phyloP scores from a whole-genome alignment of 1,140 invertebrate species.

The Drosophila subpulchrella region DNA sequence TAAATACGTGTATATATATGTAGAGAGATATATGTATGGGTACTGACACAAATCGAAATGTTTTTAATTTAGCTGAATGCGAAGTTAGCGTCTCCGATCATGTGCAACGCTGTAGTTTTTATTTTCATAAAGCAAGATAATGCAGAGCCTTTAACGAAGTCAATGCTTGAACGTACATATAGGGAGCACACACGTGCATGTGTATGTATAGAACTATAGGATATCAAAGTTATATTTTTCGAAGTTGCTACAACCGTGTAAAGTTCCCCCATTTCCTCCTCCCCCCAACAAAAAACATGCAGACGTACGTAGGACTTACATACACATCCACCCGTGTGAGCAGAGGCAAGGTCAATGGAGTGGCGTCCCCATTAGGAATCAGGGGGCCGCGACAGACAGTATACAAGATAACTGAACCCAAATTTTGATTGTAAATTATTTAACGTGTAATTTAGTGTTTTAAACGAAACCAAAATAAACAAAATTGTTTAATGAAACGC shows the following conservation, averaged over 20 bases:
- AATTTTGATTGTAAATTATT: conserved; percentile 78
- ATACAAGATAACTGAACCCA: conserved; percentile 62
- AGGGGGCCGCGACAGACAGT: conserved; percentile 24
- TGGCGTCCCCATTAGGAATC: neutral
- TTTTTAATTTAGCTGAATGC: conserved; percentile 55
- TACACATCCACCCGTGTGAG: conserved; percentile 35
- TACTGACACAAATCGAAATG: conserved; percentile 52
- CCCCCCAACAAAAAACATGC: neutral
- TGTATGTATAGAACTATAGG: conserved; percentile 43
- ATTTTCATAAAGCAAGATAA: conserved; percentile 43
- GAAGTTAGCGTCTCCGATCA: conserved; percentile 37
- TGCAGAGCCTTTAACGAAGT: conserved; percentile 38
- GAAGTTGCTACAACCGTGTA: conserved; percentile 51
- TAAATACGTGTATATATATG: conserved; percentile 42
- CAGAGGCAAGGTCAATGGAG: conserved; percentile 22
- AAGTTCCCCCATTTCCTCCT: conserved; percentile 21
- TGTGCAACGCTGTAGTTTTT: conserved; percentile 48
- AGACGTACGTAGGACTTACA: conserved; percentile 8
- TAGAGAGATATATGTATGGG: conserved; percentile 51
- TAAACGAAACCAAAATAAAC: conserved; percentile 62
- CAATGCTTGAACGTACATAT: conserved; percentile 44
- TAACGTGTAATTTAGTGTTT: conserved; percentile 60
- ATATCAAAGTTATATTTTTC: conserved; percentile 51
- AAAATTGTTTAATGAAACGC: conserved; percentile 63
- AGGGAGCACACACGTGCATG: conserved; percentile 13